Percentiles rank a stretch among this genome's conserved stretches.
Conservation (phyloP, 1,140 invertebrate genomes). For the Neoseiulus cucumeris region DNA sequence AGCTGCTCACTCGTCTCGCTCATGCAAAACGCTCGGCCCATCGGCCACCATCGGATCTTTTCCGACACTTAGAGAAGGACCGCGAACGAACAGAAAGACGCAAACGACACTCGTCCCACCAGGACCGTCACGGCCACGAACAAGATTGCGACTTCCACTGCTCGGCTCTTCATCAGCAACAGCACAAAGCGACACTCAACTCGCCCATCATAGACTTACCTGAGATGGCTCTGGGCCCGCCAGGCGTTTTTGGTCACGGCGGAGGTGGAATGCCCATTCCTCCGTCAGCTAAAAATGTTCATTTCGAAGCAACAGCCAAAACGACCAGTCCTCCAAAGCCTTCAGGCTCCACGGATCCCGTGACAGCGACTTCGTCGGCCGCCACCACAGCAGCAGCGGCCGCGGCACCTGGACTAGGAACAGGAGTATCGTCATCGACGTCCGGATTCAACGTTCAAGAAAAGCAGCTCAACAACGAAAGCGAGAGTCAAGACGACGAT, state of each 20-base stretch:
- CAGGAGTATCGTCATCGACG: background rate
- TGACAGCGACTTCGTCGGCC: too few species aligned
- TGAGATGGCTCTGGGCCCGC: slow-evolving; percentile 47
- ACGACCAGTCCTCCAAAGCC: background rate
- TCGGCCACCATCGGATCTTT: background rate
- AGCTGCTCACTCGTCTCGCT: background rate
- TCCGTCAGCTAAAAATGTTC: background rate
- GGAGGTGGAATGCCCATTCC: background rate
- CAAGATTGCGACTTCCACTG: slow-evolving; percentile 81
- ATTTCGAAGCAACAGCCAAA: background rate
- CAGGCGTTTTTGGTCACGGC: slow-evolving; percentile 31
- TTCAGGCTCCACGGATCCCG: background rate
- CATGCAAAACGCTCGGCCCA: background rate
- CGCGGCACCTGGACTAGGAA: background rate
- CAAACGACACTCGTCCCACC: background rate
- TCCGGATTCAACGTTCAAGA: background rate
- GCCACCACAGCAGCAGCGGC: background rate
- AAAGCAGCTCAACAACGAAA: background rate
- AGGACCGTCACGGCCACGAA: slow-evolving; percentile 18
- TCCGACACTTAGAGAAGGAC: background rate
- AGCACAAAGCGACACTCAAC: slow-evolving; percentile 70
- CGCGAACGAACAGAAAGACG: background rate
- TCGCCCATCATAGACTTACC: slow-evolving; percentile 67
- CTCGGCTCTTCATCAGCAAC: slow-evolving; percentile 74
- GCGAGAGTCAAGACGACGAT: slow-evolving; percentile 19